Evolutionary conservation across 2,888 invertebrate genomes (phyloP).

Genomic region (Teleiodes luculella): DNA sequence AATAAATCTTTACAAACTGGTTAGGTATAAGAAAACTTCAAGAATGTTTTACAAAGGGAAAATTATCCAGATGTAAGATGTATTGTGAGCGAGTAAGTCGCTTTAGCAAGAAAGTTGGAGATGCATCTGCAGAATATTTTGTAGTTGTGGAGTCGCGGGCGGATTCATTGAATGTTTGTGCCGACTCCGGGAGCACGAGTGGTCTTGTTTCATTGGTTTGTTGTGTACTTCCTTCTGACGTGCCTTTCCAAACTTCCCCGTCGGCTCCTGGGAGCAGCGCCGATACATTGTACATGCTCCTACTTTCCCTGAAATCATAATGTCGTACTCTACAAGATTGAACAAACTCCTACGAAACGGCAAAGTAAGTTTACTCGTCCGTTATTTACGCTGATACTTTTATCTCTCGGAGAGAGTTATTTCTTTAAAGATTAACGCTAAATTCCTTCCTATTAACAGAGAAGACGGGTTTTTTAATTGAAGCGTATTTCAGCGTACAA

Average conservation of each 20-base stretch:
- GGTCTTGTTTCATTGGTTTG: slow-evolving; percentile 49
- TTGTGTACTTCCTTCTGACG: slow-evolving; percentile 31
- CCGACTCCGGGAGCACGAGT: slow-evolving; percentile 40
- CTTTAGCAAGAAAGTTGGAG: slow-evolving; percentile 24
- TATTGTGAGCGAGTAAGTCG: background rate
- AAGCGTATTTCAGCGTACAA: slow-evolving; percentile 20
- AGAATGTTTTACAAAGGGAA: slow-evolving; percentile 10
- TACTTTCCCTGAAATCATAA: slow-evolving; percentile 15
- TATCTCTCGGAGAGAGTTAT: slow-evolving; percentile 16
- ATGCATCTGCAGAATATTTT: slow-evolving; percentile 43
- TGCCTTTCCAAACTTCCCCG: slow-evolving; percentile 44
- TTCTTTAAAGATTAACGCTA: slow-evolving; percentile 26
- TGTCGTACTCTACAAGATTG: slow-evolving; percentile 8
- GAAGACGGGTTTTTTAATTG: slow-evolving; percentile 22
- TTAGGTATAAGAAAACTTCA: background rate
- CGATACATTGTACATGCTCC: slow-evolving; percentile 31
- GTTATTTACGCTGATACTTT: slow-evolving; percentile 9
- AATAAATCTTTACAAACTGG: too few species aligned
- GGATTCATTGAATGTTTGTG: slow-evolving; percentile 48
- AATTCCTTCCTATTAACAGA: slow-evolving; percentile 24
- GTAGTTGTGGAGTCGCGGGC: slow-evolving; percentile 9
- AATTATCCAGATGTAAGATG: slow-evolving; percentile 15
- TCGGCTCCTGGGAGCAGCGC: slow-evolving; percentile 18
- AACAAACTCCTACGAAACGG: background rate
- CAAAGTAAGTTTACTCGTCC: background rate